Percentiles rank a stretch among this genome's conserved stretches.
Evolutionary conservation across 2,888 invertebrate genomes (phyloP).

Genomic region (Nemoura dubitans): DNA sequence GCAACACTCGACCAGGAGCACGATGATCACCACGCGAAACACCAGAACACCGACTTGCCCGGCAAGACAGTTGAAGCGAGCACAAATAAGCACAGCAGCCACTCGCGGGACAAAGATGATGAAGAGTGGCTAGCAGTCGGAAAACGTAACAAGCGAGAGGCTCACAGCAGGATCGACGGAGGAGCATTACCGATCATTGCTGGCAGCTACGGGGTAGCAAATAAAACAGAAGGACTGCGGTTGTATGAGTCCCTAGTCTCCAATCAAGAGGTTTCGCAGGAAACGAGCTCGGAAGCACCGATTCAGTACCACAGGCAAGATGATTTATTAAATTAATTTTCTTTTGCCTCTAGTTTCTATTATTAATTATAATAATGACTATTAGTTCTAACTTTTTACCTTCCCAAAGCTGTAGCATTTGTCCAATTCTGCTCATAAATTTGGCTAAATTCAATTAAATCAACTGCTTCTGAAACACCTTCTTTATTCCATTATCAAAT

Average conservation of each 20-base stretch:
- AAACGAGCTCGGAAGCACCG: not conserved
- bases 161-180: not conserved
- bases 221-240: conserved; percentile 54
- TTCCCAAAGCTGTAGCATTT: too few species aligned
- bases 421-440: too few species aligned
- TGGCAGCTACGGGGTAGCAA: conserved; percentile 48
- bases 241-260: conserved; percentile 54
- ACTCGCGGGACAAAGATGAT: not conserved
- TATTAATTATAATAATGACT: too few species aligned
- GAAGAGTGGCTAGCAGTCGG: not conserved
- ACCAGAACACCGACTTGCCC: not conserved
- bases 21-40: conserved; percentile 31
- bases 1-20: not conserved
- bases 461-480: too few species aligned
- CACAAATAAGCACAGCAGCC: not conserved
- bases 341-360: too few species aligned
- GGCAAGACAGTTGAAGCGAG: not conserved
- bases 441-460: too few species aligned
- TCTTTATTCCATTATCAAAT: too few species aligned
- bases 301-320: conserved; percentile 42
- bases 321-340: not conserved
- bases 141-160: conserved; percentile 27
- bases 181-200: conserved; percentile 47
- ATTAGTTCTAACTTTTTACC: too few species aligned
- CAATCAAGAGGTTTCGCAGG: conserved; percentile 33